A percentile compares a stretch with the other conserved stretches of the same genome.
Evolutionary conservation across 1,140 invertebrate genomes (phyloP).

Genomic region (Anoplophora glabripennis): DNA sequence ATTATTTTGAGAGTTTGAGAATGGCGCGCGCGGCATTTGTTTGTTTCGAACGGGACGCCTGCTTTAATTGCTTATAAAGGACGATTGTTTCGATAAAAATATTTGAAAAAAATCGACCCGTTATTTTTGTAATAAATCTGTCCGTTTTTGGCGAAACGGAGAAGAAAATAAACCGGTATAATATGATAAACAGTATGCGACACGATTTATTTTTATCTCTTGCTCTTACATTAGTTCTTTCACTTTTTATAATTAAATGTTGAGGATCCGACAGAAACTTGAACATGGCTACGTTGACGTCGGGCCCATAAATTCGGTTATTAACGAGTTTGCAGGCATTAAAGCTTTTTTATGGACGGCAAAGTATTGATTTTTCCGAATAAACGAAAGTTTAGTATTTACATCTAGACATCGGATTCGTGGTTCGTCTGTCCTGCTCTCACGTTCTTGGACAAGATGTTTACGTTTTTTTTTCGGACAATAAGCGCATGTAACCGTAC

Average conservation of each 20-base stretch:
- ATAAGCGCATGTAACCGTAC: no score
- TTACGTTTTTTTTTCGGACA: no score
- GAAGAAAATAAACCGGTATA: not conserved
- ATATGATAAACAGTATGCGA: not conserved
- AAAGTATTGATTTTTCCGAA: not conserved
- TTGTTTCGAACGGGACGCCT: slow-evolving; percentile 20
- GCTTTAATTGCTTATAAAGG: not conserved
- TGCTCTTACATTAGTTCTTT: not conserved
- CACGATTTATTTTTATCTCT: not conserved
- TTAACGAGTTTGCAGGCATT: not conserved
- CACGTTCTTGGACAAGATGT: not conserved
- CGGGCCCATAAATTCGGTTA: not conserved
- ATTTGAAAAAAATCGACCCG: no score
- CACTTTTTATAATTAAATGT: not conserved
- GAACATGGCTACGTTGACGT: no score
- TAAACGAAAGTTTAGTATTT: slow-evolving; percentile 1
- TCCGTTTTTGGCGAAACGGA: not conserved
- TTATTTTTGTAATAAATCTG: not conserved
- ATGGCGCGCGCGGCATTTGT: slow-evolving; percentile 40
- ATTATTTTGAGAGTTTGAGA: slow-evolving; percentile 45
- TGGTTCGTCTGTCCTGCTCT: not conserved
- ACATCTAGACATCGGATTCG: not conserved
- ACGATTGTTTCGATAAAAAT: no score
- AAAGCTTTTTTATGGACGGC: not conserved
- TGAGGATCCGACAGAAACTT: no score